Evolutionary conservation across 2,797 vertebrate species (phyloP), one percentile per base, ranked within the genome.

Genomic region (Margarornis squamiger): DNA sequence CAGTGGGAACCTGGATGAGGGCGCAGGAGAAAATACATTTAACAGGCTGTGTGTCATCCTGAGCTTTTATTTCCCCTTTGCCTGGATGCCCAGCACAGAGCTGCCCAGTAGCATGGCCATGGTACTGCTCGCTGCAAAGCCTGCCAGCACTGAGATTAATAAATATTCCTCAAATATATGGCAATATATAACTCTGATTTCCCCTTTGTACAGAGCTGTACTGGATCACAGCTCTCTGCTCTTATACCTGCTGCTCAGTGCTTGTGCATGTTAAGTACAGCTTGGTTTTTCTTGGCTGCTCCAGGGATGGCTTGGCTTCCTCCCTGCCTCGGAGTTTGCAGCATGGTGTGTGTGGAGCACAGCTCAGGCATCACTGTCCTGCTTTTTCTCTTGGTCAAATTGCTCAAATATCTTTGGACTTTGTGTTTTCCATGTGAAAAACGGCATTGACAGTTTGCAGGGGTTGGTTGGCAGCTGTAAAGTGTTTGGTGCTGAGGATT

Each of bases 181-280:
- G 61, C 87, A 54, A 2, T 71, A 39, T 30, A 18, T 52, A 61
- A 30, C 41, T 39, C 38, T 36, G 10, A 2, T 36, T 75, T 75
- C 79, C 82, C 49, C 32, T 83, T 29, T 75, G 86, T 22, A 10
- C 63, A 9, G 74, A 55, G 71, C 67, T 32, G n/a, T 7, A 0
- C 5, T 48, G 86, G n/a, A 54, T 54, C 12, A 0, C 10, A 39
- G 61, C 66, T 77, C 52, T 32, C 0, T 84, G 90, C 92, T 75
- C 86, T 88, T 11, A 29, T 88, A 93, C 93, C 94, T 95, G 93
- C 95, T 88, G 90, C n/a, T 95, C 57, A 19, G 0, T 18, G 76
- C 70, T 86, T 0, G 5, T 58, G 66, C 51, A 1, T 51, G 5
- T 45, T 45, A 75, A 95, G 81, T 8, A 77, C 66, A 61, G 49